Evolutionary conservation across 2,797 vertebrate genomes (phyloP).

Genomic region (Chaunax sp.): DNA sequence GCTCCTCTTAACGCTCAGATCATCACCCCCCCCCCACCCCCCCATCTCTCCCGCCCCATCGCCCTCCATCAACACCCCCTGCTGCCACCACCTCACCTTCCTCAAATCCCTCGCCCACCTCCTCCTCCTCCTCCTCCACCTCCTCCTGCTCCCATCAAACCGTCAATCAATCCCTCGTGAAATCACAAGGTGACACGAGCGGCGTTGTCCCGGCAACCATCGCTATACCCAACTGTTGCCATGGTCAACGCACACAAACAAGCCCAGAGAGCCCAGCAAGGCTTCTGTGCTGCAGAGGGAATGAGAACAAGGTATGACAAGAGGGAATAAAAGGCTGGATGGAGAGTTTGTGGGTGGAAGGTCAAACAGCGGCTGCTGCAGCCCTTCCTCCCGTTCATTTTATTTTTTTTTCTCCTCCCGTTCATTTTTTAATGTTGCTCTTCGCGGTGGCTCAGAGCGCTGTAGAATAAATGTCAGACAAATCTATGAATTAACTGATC

Average conservation of each 20-base stretch:
- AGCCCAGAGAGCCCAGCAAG: slow-evolving; percentile 53
- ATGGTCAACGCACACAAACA: slow-evolving; percentile 67
- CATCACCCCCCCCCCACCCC: slow-evolving; percentile 13
- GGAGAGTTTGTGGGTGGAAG: slow-evolving; percentile 58
- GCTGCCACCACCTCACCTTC: slow-evolving; percentile 45
- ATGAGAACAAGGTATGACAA: slow-evolving; percentile 19
- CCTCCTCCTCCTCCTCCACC: slow-evolving; percentile 4
- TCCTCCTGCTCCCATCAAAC: slow-evolving; percentile 39
- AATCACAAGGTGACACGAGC: slow-evolving; percentile 77
- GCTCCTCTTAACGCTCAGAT: slow-evolving; percentile 32
- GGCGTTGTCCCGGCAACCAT: slow-evolving; percentile 76
- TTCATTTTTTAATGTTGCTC: slow-evolving; percentile 63
- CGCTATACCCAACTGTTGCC: slow-evolving; percentile 77
- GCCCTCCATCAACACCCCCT: slow-evolving; percentile 33
- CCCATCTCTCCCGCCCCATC: slow-evolving; percentile 11
- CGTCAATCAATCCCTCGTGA: slow-evolving; percentile 77
- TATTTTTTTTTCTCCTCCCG: too few relatives aligned
- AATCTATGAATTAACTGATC: slow-evolving; percentile 45
- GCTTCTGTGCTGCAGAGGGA: slow-evolving; percentile 49
- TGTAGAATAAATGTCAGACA: slow-evolving; percentile 30
- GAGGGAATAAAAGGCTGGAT: slow-evolving; percentile 35
- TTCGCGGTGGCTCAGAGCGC: slow-evolving; percentile 47
- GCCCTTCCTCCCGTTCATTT: slow-evolving; percentile 40
- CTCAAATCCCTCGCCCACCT: too few relatives aligned
- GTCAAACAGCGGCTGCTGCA: slow-evolving; percentile 59